These are phyloP conservation scores for Philaethria dido DNA, from an alignment of 2,888 invertebrate genomes.

Conservation along the genomic window DNA sequence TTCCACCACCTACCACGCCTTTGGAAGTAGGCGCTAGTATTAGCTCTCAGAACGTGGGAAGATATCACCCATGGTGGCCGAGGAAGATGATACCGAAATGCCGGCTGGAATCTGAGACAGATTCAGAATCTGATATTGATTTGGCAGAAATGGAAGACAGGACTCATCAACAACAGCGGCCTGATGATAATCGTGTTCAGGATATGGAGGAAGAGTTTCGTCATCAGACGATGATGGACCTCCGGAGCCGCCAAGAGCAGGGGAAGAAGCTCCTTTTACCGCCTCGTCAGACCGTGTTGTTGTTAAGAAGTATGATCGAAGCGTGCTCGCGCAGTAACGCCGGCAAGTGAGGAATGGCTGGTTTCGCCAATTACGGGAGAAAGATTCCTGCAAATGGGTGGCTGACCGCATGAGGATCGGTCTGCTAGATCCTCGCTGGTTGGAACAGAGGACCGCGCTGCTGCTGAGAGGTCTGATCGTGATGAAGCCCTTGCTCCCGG, in stretches of 20 bases:
- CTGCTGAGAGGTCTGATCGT: slow-evolving; percentile 96
- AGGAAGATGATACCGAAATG: slow-evolving; percentile 92
- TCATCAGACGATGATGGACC: slow-evolving; percentile 77
- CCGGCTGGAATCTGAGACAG: slow-evolving; percentile 95
- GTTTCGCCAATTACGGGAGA: slow-evolving; percentile 99
- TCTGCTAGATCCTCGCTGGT: slow-evolving; percentile 97
- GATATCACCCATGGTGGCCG: slow-evolving; percentile 79
- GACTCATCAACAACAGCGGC: slow-evolving; percentile 70
- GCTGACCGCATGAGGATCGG: slow-evolving; percentile 99
- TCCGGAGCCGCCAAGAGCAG: slow-evolving; percentile 61
- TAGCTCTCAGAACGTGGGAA: slow-evolving; percentile 92
- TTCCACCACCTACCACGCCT: slow-evolving; percentile 98
- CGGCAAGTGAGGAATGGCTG: slow-evolving; percentile 91
- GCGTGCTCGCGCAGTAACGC: slow-evolving; percentile 83
- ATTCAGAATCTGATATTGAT: slow-evolving; percentile 75
- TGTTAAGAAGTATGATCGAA: slow-evolving; percentile 98
- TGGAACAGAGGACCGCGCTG: slow-evolving; percentile 97
- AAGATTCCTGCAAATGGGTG: slow-evolving; percentile 97
- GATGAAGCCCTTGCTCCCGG: slow-evolving; percentile 83
- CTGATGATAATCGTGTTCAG: slow-evolving; percentile 86
- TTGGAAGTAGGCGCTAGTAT: slow-evolving; percentile 97
- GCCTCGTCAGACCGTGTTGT: slow-evolving; percentile 95
- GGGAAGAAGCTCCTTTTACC: slow-evolving; percentile 88
- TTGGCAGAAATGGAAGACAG: slow-evolving; percentile 88
- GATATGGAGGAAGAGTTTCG: slow-evolving; percentile 96